These are phyloP conservation scores for Heptranchias perlo DNA, from an alignment of 2,113 vertebrate species.

Conservation along the genomic window DNA sequence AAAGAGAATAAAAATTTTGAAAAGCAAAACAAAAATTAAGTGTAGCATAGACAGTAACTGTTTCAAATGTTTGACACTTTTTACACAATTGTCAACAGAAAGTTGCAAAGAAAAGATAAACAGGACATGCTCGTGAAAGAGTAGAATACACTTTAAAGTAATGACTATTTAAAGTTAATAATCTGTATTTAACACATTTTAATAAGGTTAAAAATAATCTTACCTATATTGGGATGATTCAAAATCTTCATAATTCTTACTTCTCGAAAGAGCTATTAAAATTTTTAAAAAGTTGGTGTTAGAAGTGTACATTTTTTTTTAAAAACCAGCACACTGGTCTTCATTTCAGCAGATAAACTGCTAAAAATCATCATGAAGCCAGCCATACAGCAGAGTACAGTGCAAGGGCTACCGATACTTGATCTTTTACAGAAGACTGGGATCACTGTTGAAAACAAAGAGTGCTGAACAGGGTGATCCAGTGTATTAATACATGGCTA, in stretches of 20 bases:
- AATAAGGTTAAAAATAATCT: slow-evolving; percentile 42
- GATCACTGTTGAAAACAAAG: background rate
- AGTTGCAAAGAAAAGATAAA: background rate
- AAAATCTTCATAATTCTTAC: slow-evolving; percentile 97
- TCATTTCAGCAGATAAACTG: background rate
- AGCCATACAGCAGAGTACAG: background rate
- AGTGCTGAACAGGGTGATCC: background rate
- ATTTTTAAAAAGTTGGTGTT: slow-evolving; percentile 45
- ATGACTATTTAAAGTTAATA: background rate
- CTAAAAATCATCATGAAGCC: background rate
- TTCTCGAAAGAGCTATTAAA: slow-evolving; percentile 89
- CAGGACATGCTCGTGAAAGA: background rate
- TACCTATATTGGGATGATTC: slow-evolving; percentile 97
- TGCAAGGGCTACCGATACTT: background rate
- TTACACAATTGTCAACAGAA: background rate
- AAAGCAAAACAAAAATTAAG: background rate
- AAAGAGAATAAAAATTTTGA: background rate
- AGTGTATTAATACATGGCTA: background rate
- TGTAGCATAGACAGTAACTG: background rate
- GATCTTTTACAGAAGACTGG: background rate
- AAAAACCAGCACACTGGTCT: background rate
- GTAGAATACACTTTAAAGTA: background rate
- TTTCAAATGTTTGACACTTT: background rate
- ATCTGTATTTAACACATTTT: background rate
- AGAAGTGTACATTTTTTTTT: background rate